Evolutionary conservation across 2,888 invertebrate species (phyloP), one percentile per base, ranked within the genome.

Genomic region (Cryptophagus acutangulus): DNA sequence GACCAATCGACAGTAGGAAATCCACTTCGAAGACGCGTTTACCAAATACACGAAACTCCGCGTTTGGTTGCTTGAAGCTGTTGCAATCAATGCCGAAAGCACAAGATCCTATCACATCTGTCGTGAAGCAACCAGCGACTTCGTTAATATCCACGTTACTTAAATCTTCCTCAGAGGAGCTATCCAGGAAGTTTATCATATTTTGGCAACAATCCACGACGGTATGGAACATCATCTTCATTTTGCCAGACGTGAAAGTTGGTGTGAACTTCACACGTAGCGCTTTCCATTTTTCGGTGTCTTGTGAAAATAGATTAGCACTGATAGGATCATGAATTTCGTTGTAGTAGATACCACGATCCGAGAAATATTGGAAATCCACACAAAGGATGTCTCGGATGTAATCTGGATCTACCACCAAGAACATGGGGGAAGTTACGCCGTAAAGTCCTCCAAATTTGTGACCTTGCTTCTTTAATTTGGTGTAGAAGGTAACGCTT

Each of bases 41-140:
- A 4, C 63, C 66, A 59, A 67, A 62, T 31, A 52, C 38, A 16
- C 63, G 48, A 46, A 70, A 67, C 17, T 63, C 60, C 1, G 65
- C 60, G 20, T 66, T 52, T 8, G 59, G 49, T 55, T 74, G 66
- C 31, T 70, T 67, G 40, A 78, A 73, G 15, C 74, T 73, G 52
- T 78, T 74, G 47, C 74, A 74, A 43, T 76, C 73, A 3, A 78
- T 66, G 20, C 78, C 78, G 53, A 77, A 79, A n/a, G 75, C 76
- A 34, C 76, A 72, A 34, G 71, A 73, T 1, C 75, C 76, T 17
- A 78, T 75, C 2, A 77, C 74, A 52, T 78, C 78, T 66, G 76
- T 75, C 0, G 76, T 71, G 51, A 73, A 77, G 44, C 72, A 72
- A 2, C 74, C 74, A 43, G 73, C 71, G 29, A 74, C 65, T 24